Evolutionary conservation across 2,113 vertebrate genomes (phyloP), one percentile per base, ranked within the genome.

Genomic region (Hippocampus zosterae): DNA sequence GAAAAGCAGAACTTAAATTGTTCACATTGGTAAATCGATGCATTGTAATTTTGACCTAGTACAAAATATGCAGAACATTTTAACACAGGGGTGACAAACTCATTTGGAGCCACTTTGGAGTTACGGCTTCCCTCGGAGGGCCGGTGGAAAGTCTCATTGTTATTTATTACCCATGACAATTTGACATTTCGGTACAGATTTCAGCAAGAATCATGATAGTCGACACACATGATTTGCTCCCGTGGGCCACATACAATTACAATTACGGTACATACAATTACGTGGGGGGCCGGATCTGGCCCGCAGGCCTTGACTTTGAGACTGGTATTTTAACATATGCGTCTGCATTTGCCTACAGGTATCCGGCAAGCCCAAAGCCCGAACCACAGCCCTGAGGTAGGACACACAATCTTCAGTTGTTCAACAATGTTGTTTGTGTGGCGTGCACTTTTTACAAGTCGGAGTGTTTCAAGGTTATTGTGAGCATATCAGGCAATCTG

Each of bases 341-440:
- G 56, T 82, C 61, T 79, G 0, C 81, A 90, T 92, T 81, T 94
- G 40, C 94, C 92, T 81, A 80, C 92, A 98, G 96, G 93, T 92
- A 86, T 91, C 94, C 53, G 95, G 97, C 91, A 98, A 98, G 88
- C 90, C 92, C 87, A 98, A 98, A 90, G 84, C 93, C 88, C 94
- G 94, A 93, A 94, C 90, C 84, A 86, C 94, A 83, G 91, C 94
- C 80, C 84, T 93, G 46, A 96, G 94, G 96, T 98, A 96, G 96
- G 95, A 94, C 68, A 65, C 42, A 64, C 3, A 67, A 11, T n/a
- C 52, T 68, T 37, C 33, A 37, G 67, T 42, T 68, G 52, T 55
- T 56, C 7, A 19, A 27, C 41, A 23, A 19, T 18, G 53, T 33
- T 66, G 33, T 37, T 74, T 64, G 2, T 18, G 3, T 40, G 27